Conservation (phyloP, 1,140 invertebrate genomes). For the Sarcophaga bullata region DNA sequence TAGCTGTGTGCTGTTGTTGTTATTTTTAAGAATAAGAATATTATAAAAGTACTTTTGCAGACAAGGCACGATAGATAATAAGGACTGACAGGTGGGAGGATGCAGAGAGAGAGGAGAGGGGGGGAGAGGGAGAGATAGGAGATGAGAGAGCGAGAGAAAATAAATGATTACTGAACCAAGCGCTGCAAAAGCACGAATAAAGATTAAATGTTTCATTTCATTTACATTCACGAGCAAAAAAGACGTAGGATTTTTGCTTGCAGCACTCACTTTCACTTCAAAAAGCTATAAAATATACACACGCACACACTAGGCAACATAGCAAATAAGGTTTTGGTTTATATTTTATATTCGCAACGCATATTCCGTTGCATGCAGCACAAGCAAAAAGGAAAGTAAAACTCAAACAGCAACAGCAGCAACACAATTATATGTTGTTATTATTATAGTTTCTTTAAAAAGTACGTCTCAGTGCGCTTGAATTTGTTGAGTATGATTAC, state of each 20-base stretch:
- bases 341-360: too few relatives aligned
- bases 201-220: slow-evolving; percentile 28
- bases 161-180: slow-evolving; percentile 32
- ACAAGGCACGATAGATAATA: neutral
- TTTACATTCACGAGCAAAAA: neutral
- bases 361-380: too few relatives aligned
- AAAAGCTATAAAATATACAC: neutral
- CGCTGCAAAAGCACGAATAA: slow-evolving; percentile 25
- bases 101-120: neutral
- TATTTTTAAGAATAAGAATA: neutral
- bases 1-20: neutral
- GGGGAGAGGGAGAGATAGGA: too few relatives aligned
- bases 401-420: too few relatives aligned
- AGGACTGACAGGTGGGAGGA: neutral
- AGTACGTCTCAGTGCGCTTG: too few relatives aligned
- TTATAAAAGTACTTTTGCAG: neutral
- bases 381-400: too few relatives aligned
- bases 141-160: neutral
- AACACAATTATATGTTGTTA: too few relatives aligned
- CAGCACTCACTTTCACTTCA: neutral
- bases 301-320: neutral
- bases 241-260: neutral
- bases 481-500: too few relatives aligned
- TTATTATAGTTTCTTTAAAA: too few relatives aligned
- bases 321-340: neutral